phyloP scores from a whole-genome alignment of 53 echinoderm and acorn worm genomes.

The Echinometra lucunter region DNA sequence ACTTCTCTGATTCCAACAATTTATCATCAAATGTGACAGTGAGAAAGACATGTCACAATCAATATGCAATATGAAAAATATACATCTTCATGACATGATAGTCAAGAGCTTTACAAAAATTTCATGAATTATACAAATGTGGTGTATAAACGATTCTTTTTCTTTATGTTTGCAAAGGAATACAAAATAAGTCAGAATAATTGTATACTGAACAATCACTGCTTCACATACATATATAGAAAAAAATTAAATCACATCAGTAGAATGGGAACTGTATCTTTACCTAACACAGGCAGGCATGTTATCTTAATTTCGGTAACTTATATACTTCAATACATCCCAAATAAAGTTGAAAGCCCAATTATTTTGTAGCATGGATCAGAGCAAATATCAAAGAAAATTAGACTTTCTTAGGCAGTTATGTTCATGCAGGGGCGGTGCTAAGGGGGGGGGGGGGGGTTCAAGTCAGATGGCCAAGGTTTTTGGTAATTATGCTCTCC shows the following conservation, averaged over 20 bases:
- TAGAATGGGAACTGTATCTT: too few relatives aligned
- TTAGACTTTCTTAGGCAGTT: too few relatives aligned
- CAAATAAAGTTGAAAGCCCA: too few relatives aligned
- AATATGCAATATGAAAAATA: constrained; percentile 11
- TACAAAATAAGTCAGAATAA: not conserved
- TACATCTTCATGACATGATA: constrained; percentile 7
- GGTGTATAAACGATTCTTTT: not conserved
- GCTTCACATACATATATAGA: not conserved
- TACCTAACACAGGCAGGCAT: too few relatives aligned
- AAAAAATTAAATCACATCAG: too few relatives aligned
- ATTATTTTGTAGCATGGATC: too few relatives aligned
- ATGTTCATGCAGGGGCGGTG: too few relatives aligned
- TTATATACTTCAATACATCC: too few relatives aligned
- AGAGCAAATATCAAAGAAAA: too few relatives aligned
- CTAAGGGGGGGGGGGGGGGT: too few relatives aligned
- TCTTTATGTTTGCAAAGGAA: not conserved
- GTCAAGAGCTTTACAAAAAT: not conserved
- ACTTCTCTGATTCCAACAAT: not conserved
- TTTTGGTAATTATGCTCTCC: too few relatives aligned
- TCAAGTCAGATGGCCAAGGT: too few relatives aligned
- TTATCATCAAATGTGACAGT: not conserved
- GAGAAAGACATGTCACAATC: not conserved
- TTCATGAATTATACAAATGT: not conserved
- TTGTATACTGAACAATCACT: not conserved
- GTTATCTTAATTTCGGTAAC: not conserved